Base-by-base conservation (phyloP, 2,888 invertebrate species). In the Synanthedon formicaeformis region DNA sequence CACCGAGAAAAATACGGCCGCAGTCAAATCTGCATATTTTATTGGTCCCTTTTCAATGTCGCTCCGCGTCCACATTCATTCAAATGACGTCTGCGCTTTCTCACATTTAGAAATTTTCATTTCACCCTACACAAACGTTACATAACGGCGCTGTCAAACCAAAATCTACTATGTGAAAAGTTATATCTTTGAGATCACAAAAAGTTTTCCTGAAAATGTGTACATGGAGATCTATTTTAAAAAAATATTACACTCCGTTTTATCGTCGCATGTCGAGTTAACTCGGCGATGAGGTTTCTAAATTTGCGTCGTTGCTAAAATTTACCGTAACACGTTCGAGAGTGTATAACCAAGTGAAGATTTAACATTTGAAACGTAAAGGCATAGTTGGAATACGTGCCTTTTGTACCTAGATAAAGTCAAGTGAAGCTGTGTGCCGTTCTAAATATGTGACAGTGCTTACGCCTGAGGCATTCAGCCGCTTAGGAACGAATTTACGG, bases 1-100 rank as follows among this genome's bases (percentile, higher is more conserved):
- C 86, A 85, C 78, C 65, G 81, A 81, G 84, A 87, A 86, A 87
- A 87, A 87, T 85, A 86, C 85, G 84, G 76, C 77, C 84, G 74
- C 84, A 82, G 84, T 82, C 81, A 78, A 83, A 87, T 86, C 85
- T 85, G 77, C 85, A 86, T 86, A 85, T 83, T 87, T 86, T 87
- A 87, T 86, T 87, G 81, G 82, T 73, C 81, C 78, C 78, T 75
- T 75, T 74, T 74, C 75, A 76, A 75, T 78, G 76, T 73, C 70
- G 72, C 70, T 71, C 67, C 68, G 67, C 68, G 69, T 71, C 69
- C 68, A 65, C 59, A 66, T 62, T 65, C 59, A 66, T 62, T 66
- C 63, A 71, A 73, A 75, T 69, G 66, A 75, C 71, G 69, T 66
- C 63, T 58, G 58, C 61, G 62, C 62, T 62, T 61, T 61, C 58